These are phyloP conservation scores for Sebastes steindachneri DNA, from an alignment of 2,797 vertebrate genomes.

Conservation along the genomic window DNA sequence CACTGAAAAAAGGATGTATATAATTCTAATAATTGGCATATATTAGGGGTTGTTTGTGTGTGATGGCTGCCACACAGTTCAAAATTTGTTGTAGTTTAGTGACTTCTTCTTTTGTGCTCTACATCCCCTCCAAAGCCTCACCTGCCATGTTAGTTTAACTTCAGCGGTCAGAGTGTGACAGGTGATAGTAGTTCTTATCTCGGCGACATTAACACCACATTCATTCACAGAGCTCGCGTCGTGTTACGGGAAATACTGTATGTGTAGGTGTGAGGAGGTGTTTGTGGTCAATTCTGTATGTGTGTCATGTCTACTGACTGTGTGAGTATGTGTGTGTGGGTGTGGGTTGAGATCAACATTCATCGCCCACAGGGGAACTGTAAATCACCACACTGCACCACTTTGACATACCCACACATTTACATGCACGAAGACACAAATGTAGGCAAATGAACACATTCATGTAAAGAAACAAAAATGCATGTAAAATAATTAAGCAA, in stretches of 20 bases:
- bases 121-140: background rate
- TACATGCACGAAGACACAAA: background rate
- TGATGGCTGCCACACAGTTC: background rate
- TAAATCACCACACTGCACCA: background rate
- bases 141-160: background rate
- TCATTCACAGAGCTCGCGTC: background rate
- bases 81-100: background rate
- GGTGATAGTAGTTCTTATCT: conserved; percentile 7
- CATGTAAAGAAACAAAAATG: background rate
- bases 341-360: background rate
- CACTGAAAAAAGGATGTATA: background rate
- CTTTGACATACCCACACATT: background rate
- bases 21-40: background rate
- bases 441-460: background rate
- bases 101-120: background rate
- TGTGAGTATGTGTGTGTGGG: background rate
- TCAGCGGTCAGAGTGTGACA: background rate
- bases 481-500: background rate
- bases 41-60: background rate
- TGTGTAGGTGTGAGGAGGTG: background rate
- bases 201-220: background rate
- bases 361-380: conserved; percentile 10
- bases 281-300: background rate
- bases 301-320: background rate
- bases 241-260: background rate